Percentiles rank a stretch among this genome's conserved stretches.
These are phyloP conservation scores for Pandemis heparana DNA, from an alignment of 2,888 invertebrate species.

Conservation along the genomic window DNA sequence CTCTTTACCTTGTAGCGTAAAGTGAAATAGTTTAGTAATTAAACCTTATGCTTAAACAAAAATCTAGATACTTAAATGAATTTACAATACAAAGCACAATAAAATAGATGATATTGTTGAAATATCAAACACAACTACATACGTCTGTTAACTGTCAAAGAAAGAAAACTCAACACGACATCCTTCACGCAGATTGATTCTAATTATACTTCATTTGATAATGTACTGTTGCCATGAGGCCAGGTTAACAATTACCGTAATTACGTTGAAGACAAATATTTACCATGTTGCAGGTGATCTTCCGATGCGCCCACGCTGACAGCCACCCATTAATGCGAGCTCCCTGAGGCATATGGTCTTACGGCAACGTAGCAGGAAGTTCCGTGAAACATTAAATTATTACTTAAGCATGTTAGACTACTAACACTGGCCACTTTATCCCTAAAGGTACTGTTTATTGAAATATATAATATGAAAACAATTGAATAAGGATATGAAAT, in stretches of 20 bases:
- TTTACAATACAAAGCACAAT: not conserved
- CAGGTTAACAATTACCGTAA: slow-evolving; percentile 68
- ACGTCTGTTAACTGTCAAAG: slow-evolving; percentile 2
- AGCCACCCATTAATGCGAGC: slow-evolving; percentile 68
- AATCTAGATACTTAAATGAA: no score
- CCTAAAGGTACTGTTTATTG: not conserved
- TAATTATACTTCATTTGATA: slow-evolving; percentile 40
- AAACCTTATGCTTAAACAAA: no score
- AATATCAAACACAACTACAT: not conserved
- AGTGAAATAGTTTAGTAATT: no score
- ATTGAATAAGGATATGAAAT: not conserved
- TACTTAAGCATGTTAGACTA: slow-evolving; percentile 1
- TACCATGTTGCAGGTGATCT: slow-evolving; percentile 74
- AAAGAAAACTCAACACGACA: slow-evolving; percentile 11
- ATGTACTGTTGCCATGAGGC: slow-evolving; percentile 20
- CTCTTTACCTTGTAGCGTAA: no score
- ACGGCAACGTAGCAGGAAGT: slow-evolving; percentile 20
- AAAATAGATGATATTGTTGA: slow-evolving; percentile 7
- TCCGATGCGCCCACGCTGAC: slow-evolving; percentile 78
- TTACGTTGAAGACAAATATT: slow-evolving; percentile 81
- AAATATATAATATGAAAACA: not conserved
- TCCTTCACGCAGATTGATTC: slow-evolving; percentile 26
- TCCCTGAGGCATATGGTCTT: slow-evolving; percentile 61
- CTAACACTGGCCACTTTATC: not conserved
- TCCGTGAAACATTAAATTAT: slow-evolving; percentile 34